phyloP scores from a whole-genome alignment of 2,888 invertebrate genomes.

The Agrilus cyanescens region DNA sequence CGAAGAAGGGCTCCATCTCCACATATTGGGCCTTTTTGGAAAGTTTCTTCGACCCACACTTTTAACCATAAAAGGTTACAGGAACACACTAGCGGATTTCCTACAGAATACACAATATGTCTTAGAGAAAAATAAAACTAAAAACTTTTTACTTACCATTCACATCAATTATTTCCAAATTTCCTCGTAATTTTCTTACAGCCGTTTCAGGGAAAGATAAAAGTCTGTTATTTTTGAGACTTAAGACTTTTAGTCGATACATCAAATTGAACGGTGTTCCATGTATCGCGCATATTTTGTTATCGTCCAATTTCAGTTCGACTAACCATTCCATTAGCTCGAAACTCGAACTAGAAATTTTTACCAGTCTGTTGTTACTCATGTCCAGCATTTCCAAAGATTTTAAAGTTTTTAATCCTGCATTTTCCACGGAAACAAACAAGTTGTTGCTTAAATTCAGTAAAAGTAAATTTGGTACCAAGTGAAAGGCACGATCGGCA shows the following conservation, averaged over 20 bases:
- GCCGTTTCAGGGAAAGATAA: slow-evolving; percentile 59
- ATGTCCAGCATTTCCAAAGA: slow-evolving; percentile 78
- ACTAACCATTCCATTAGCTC: slow-evolving; percentile 76
- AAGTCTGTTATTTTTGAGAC: slow-evolving; percentile 65
- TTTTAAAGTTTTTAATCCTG: slow-evolving; percentile 58
- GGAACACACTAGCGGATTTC: slow-evolving; percentile 72
- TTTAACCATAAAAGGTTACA: slow-evolving; percentile 76
- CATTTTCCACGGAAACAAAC: slow-evolving; percentile 59
- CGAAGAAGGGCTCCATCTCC: slow-evolving; percentile 66
- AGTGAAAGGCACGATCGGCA: slow-evolving; percentile 61
- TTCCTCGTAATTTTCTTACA: slow-evolving; percentile 64
- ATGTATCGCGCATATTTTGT: slow-evolving; percentile 67
- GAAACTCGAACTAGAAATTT: slow-evolving; percentile 52
- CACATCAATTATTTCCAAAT: slow-evolving; percentile 71
- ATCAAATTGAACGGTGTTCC: slow-evolving; percentile 73
- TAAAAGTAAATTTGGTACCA: slow-evolving; percentile 65
- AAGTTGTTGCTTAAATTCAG: slow-evolving; percentile 76
- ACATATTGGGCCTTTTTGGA: slow-evolving; percentile 64
- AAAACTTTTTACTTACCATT: slow-evolving; percentile 50
- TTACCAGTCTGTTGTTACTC: slow-evolving; percentile 63
- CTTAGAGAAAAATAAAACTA: slow-evolving; percentile 1
- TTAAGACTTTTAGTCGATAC: slow-evolving; percentile 71
- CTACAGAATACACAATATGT: slow-evolving; percentile 34
- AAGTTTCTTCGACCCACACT: slow-evolving; percentile 68
- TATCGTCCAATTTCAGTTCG: slow-evolving; percentile 75